Conservation (phyloP, 2,888 invertebrate genomes). For the Elegia similella region DNA sequence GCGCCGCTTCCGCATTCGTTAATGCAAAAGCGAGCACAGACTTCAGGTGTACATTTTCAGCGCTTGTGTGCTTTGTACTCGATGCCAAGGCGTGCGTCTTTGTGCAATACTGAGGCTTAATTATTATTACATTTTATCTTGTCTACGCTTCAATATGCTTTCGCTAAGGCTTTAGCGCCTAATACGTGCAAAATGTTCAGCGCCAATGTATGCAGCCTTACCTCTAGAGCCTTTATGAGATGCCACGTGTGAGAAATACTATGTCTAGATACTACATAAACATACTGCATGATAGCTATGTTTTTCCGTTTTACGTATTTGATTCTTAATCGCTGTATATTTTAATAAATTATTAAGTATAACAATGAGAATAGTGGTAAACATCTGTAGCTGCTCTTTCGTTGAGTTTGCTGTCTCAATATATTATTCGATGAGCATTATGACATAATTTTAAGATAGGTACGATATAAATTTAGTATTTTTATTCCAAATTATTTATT, state of each 20-base stretch:
- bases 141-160: conserved; percentile 50
- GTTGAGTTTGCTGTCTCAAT: too few relatives aligned
- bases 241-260: conserved; percentile 6
- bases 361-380: too few relatives aligned
- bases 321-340: too few relatives aligned
- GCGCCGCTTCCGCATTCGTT: conserved; percentile 81
- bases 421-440: too few relatives aligned
- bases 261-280: conserved; percentile 12
- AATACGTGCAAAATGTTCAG: conserved; percentile 20
- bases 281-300: conserved; percentile 1
- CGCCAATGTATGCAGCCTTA: background rate
- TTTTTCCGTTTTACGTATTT: conserved; percentile 9
- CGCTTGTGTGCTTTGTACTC: conserved; percentile 76
- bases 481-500: too few relatives aligned
- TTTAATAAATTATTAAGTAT: too few relatives aligned
- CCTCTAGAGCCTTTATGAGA: conserved; percentile 13
- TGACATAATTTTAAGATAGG: too few relatives aligned
- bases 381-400: too few relatives aligned
- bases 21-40: conserved; percentile 80
- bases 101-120: conserved; percentile 71
- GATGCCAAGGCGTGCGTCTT: conserved; percentile 74
- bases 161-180: conserved; percentile 26
- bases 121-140: conserved; percentile 76
- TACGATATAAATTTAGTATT: too few relatives aligned
- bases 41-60: conserved; percentile 81